Conservation (phyloP, 2,888 invertebrate species). For the Stramonita haemastoma region DNA sequence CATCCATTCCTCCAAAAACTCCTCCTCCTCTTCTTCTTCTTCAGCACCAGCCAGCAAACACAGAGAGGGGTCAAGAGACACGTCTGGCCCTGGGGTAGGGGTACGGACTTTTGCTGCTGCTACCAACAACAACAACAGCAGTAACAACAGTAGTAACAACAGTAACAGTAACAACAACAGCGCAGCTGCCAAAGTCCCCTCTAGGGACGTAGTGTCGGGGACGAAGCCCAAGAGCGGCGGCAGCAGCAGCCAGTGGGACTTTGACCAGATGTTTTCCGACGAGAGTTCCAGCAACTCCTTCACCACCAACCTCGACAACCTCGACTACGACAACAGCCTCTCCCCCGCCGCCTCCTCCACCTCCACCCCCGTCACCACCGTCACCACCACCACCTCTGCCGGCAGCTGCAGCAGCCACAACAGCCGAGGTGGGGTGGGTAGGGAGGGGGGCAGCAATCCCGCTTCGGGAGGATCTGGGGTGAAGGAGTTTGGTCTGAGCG, state of each 20-base stretch:
- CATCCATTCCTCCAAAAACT: neutral
- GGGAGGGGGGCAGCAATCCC: neutral
- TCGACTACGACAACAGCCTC: constrained; percentile 47
- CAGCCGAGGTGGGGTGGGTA: neutral
- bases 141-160: neutral
- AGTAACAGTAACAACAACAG: neutral
- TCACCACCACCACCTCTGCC: constrained; percentile 8
- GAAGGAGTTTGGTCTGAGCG: constrained; percentile 19
- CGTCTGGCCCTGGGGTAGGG: neutral
- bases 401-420: neutral
- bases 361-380: constrained; percentile 15
- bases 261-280: constrained; percentile 50
- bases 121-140: neutral
- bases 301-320: constrained; percentile 47
- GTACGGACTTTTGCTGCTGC: neutral
- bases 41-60: neutral
- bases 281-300: constrained; percentile 51
- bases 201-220: neutral
- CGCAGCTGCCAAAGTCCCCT: neutral
- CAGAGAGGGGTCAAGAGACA: neutral
- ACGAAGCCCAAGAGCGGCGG: neutral
- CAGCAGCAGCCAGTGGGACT: neutral
- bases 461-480: neutral
- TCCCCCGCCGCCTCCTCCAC: constrained; percentile 26
- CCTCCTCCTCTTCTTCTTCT: neutral